Evolutionary conservation across 2,888 invertebrate genomes (phyloP), one percentile per base, ranked within the genome.

Genomic region (Lasioglossum morio): DNA sequence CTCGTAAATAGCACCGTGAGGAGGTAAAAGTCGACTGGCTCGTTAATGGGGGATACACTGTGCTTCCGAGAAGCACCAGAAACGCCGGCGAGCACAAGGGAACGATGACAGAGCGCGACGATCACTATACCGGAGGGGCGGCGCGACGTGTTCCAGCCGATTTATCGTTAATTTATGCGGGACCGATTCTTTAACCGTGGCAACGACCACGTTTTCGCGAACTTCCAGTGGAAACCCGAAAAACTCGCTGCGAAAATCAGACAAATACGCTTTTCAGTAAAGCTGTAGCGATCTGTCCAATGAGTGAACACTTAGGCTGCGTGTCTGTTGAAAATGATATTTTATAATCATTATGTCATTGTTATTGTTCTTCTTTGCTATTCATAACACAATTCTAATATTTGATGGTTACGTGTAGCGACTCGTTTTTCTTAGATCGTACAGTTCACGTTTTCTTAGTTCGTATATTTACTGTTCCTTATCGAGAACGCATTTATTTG

Each of bases 1-100:
- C 60, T 80, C 80, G 82, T 40, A 82, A 90, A 75, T 74, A 72
- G 70, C 78, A 53, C 66, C 48, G 66, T 30, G 43, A 30, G 66
- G 30, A 73, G 81, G 90, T 84, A 88, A 84, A 90, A 81, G 81
- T 79, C 79, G 84, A 70, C 19, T 23, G 57, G 73, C 82, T 88
- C 79, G 72, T 84, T 88, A 88, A 87, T 84, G 57, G 72, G 82
- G 70, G 83, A 74, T 72, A 74, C 70, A 57, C 69, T 27, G 57
- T 12, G 70, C 53, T 84, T 77, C 76, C 80, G 60, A 78, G 79
- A 81, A 87, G 48, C 60, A 53, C 53, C 73, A 76, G 30, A 53
- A 74, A 4, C 43, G 43, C 30, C 43, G 53, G 48, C 37, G 37
- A 37, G 16, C 72, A 74, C 72, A 72, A 27, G 60, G 30, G 66